A percentile compares a stretch with the other conserved stretches of the same genome.
Evolutionary conservation across 37 sponge, comb jelly and placozoan genomes (phyloP).

Genomic region (Spongia lamella): DNA sequence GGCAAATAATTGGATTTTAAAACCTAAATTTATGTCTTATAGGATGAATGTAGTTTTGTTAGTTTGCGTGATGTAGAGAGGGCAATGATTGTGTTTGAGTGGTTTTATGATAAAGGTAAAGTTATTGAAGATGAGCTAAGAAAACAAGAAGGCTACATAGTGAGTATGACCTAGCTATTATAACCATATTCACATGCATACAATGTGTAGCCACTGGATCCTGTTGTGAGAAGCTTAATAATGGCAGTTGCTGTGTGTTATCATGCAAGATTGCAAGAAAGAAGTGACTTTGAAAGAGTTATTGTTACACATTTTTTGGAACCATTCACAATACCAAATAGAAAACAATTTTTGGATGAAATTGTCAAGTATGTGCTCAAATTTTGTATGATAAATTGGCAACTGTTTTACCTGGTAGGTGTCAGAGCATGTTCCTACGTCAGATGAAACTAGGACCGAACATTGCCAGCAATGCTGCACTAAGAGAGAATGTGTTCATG

Average conservation of each 20-base stretch:
- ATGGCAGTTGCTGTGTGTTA: slow-evolving; percentile 83
- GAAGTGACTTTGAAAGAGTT: slow-evolving; percentile 54
- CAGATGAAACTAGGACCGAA: slow-evolving; percentile 75
- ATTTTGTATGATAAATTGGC: no score
- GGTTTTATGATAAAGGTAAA: slow-evolving; percentile 45
- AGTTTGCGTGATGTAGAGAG: slow-evolving; percentile 50
- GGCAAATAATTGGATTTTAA: no score
- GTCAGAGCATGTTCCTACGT: slow-evolving; percentile 76
- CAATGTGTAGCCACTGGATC: not conserved
- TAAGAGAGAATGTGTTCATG: slow-evolving; percentile 94
- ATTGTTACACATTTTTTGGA: slow-evolving; percentile 33
- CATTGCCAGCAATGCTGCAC: slow-evolving; percentile 83
- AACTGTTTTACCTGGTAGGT: no score
- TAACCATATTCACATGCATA: no score
- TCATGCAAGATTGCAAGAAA: slow-evolving; percentile 65
- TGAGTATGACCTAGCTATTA: no score
- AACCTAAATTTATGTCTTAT: no score
- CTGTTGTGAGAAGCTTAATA: slow-evolving; percentile 34
- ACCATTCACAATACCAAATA: slow-evolving; percentile 46
- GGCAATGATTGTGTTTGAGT: slow-evolving; percentile 36
- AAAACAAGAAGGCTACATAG: no score
- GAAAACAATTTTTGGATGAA: slow-evolving; percentile 57
- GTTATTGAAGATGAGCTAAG: no score
- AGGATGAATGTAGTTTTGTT: slow-evolving; percentile 58
- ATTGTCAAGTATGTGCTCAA: no score